Conservation (phyloP, 1,140 invertebrate species). For the Drosophila quadrilineata region DNA sequence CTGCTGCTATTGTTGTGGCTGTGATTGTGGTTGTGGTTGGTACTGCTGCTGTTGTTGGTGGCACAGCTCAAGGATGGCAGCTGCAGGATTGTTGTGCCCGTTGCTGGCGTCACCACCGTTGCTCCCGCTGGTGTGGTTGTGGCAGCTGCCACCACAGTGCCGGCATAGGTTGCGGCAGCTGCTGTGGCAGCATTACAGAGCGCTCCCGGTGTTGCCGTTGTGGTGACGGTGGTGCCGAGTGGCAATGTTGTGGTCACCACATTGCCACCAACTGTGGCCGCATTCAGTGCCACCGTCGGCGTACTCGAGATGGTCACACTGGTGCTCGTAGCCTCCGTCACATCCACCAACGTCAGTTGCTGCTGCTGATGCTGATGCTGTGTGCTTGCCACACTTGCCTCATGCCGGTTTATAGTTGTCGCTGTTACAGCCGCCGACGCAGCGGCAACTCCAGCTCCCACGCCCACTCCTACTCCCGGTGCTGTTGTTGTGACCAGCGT, state of each 20-base stretch:
- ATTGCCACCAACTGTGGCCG: slow-evolving; percentile 20
- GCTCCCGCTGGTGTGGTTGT: slow-evolving; percentile 35
- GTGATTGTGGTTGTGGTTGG: background rate
- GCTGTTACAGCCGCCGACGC: slow-evolving; percentile 19
- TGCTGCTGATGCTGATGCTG: slow-evolving; percentile 35
- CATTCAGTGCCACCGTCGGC: slow-evolving; percentile 45
- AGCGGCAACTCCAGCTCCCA: background rate
- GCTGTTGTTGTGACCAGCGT: slow-evolving; percentile 61
- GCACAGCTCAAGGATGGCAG: slow-evolving; percentile 41
- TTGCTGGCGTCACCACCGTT: slow-evolving; percentile 36
- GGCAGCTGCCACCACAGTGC: background rate
- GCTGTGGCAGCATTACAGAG: too few relatives aligned
- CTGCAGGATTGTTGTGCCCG: slow-evolving; percentile 59
- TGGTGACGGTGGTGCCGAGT: background rate
- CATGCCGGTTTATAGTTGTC: too few relatives aligned
- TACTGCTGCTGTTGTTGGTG: background rate
- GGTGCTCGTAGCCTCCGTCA: slow-evolving; percentile 65
- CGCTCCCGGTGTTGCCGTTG: background rate
- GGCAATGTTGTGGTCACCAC: slow-evolving; percentile 5
- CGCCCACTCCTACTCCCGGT: background rate
- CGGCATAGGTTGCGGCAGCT: background rate
- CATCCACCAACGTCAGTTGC: slow-evolving; percentile 58
- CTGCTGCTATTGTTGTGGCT: background rate
- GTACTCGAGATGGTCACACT: slow-evolving; percentile 68
- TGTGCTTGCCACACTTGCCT: background rate